Evolutionary conservation across 2,888 invertebrate genomes (phyloP).

Genomic region (Habrosyne pyritoides): DNA sequence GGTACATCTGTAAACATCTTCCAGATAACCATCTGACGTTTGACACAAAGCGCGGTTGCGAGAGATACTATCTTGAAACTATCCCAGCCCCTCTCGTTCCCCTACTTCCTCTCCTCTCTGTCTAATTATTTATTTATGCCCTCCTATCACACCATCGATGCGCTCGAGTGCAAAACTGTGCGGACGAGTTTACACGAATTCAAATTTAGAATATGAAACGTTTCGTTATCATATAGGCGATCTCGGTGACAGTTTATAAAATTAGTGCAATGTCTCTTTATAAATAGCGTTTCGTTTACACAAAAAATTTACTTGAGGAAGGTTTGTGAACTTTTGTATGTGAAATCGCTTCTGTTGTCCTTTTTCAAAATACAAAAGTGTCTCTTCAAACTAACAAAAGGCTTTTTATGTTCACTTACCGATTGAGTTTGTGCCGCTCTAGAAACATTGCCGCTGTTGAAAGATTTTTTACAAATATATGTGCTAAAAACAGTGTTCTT

Average conservation of each 20-base stretch:
- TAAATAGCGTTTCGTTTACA: conserved; percentile 25
- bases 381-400: conserved; percentile 35
- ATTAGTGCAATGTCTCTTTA: conserved; percentile 48
- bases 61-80: conserved; percentile 78
- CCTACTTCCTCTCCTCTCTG: conserved; percentile 66
- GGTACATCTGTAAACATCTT: conserved; percentile 83
- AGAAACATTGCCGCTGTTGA: too few species aligned
- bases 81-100: conserved; percentile 58
- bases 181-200: conserved; percentile 67
- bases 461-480: too few species aligned
- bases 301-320: conserved; percentile 18
- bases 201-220: conserved; percentile 70
- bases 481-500: too few species aligned
- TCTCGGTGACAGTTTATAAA: conserved; percentile 62
- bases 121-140: conserved; percentile 83
- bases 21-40: conserved; percentile 80
- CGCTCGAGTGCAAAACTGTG: conserved; percentile 74
- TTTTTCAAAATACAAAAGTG: conserved; percentile 35
- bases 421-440: conserved; percentile 11
- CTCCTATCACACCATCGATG: conserved; percentile 78
- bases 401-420: conserved; percentile 20
- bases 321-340: conserved; percentile 19
- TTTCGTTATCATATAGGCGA: conserved; percentile 71
- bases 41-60: conserved; percentile 83
- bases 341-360: conserved; percentile 31